Evolutionary conservation across 2,888 invertebrate genomes (phyloP), one percentile per base, ranked within the genome.

Genomic region (Lobophora halterata): DNA sequence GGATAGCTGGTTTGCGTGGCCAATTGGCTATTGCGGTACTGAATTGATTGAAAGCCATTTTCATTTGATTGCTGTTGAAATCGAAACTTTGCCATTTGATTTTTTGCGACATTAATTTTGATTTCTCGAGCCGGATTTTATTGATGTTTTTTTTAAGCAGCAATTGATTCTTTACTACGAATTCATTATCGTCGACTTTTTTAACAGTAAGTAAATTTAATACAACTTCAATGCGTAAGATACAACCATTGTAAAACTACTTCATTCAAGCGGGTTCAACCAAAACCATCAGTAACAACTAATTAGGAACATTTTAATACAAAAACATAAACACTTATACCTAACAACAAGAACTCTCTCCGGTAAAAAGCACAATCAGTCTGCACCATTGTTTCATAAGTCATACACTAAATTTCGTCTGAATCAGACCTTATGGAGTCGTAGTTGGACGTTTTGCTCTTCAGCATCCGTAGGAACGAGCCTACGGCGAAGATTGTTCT

Each of bases 401-500:
- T n/a, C 82, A 88, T 26, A 30, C 9, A 6, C 27, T 36, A 88
- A 73, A 88, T 88, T 53, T 88, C 88, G 58, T 88, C 88, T 3
- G 88, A 88, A 46, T 88, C 88, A 14, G 88, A 91, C 55, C 93
- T 89, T 76, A 93, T 93, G 30, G 92, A 93, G 70, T 93, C 93
- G 64, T 93, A 93, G 72, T 93, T 93, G 43, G 93, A 92, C 62
- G 93, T 93, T 72, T 92, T 92, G 67, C 91, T 91, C 58, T 91
- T 90, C 52, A 93, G 76, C 93, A 93, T 93, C 51, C 93, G 89
- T 41, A 93, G 81, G 70, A 93, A 93, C 27, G 93, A 93, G 30
- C 93, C 93, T 35, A 93, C 89, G 3, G 93, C 93, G 68, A 93
- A 93, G 56, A 93, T 93, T 44, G 93, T 93, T 66, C 93, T 88